These are phyloP conservation scores for Oncorhynchus clarkii DNA, from an alignment of 2,113 vertebrate species.

Conservation along the genomic window DNA sequence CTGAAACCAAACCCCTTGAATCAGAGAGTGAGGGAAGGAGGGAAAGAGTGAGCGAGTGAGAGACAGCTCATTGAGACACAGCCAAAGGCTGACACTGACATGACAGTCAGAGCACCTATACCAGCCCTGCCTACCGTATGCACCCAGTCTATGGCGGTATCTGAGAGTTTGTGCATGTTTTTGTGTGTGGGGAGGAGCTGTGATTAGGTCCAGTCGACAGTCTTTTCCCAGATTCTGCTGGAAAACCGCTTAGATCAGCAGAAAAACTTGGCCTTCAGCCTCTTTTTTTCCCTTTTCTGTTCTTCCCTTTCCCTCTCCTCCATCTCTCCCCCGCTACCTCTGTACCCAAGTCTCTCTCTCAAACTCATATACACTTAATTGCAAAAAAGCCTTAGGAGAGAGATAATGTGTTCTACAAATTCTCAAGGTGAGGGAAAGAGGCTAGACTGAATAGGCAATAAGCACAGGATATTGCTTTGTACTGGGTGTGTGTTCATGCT, in stretches of 20 bases:
- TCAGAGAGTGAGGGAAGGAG: background rate
- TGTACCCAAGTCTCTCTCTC: background rate
- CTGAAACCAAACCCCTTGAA: background rate
- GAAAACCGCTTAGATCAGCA: constrained; percentile 1
- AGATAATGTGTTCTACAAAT: background rate
- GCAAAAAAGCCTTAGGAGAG: background rate
- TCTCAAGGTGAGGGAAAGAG: constrained; percentile 6
- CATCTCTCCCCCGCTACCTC: background rate
- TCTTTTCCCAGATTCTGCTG: no score
- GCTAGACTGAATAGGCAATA: background rate
- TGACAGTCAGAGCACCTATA: constrained; percentile 7
- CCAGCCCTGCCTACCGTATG: background rate
- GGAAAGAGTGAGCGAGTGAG: background rate
- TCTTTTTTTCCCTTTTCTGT: background rate
- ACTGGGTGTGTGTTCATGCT: background rate
- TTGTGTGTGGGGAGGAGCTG: background rate
- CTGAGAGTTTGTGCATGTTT: constrained; percentile 12
- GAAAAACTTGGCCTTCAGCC: background rate
- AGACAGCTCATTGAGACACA: background rate
- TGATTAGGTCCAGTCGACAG: background rate
- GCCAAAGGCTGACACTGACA: background rate
- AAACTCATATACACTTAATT: no score
- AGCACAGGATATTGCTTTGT: background rate
- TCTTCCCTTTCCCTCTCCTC: background rate
- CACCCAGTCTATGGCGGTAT: background rate